Base-by-base conservation (phyloP, 2,888 invertebrate species). In the Quadriops clusia region DNA sequence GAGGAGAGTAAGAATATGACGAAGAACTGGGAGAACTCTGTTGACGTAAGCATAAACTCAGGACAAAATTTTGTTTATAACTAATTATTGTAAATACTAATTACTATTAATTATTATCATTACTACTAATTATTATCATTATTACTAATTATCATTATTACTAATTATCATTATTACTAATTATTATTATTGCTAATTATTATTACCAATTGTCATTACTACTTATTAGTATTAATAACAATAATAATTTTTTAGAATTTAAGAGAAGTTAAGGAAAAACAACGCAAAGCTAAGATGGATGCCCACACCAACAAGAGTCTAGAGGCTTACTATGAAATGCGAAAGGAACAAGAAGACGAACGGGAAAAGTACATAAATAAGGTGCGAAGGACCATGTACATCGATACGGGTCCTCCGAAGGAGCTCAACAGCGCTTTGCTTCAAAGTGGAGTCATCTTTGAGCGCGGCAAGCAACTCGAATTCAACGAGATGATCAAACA, bases 1-100 rank as follows among this genome's bases (percentile, higher is more conserved):
- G 50, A 61, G 9, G 60, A 53, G 1, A 63, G 62, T 1, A 52
- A 58, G 22, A 49, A 51, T 6, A 57, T 67, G 57, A 63, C 59
- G 0, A 53, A 54, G 38, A 50, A 48, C 29, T 68, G 63, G 64
- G 54, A 52, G n/a, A 58, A 61, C 23, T 61, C 61, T 0, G 44
- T 59, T 18, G 56, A 62, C 46, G 61, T 60, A 45, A 35, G 16
- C 6, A 7, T 5, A 10, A 30, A 22, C 9, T 10, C 22, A 3
- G 10, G 6, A 5, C 4, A 9, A 3, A 22, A 22, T 22, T 22
- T 4, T n/a, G n/a, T n/a, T n/a, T n/a, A n/a, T n/a, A n/a, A n/a
- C n/a, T n/a, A n/a, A n/a, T n/a, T n/a, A n/a, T n/a, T n/a, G n/a
- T n/a, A n/a, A n/a, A n/a, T n/a, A n/a, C n/a, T n/a, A n/a, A n/a